Percentiles rank a stretch among this genome's conserved stretches.
Evolutionary conservation across 2,113 vertebrate species (phyloP).

Genomic region (Spheniscus mendiculus): DNA sequence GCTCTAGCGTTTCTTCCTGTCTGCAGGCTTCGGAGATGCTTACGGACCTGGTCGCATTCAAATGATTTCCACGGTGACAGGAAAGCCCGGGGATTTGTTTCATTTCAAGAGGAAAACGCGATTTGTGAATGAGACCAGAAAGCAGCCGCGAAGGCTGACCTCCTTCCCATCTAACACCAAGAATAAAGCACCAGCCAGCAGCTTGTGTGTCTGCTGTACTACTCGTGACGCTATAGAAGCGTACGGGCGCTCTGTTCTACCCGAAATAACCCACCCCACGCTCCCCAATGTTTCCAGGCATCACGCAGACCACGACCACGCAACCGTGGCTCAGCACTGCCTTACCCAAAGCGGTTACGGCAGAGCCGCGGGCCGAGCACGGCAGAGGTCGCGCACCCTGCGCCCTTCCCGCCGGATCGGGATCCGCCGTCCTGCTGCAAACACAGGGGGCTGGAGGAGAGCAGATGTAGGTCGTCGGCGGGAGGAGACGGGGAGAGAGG

Average conservation of each 20-base stretch:
- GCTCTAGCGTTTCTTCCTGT: conserved; percentile 4
- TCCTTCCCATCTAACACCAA: neutral
- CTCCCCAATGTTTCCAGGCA: neutral
- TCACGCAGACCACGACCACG: fast-evolving
- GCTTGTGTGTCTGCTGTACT: neutral
- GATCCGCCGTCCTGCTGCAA: neutral
- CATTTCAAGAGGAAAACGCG: neutral
- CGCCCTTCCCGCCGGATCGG: fast-evolving
- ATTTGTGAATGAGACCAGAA: conserved; percentile 9
- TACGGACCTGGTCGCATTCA: fast-evolving
- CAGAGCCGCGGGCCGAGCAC: fast-evolving
- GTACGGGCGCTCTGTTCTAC: fast-evolving
- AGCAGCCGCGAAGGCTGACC: neutral
- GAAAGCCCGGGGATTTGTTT: neutral
- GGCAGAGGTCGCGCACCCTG: neutral
- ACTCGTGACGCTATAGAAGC: neutral
- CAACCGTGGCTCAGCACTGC: neutral
- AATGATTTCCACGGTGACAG: neutral
- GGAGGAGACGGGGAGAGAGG: neutral
- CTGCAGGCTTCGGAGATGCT: neutral
- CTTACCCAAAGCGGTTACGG: neutral
- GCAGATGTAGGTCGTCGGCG: neutral
- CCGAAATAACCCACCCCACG: fast-evolving
- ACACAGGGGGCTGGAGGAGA: neutral
- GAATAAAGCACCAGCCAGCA: neutral